Conservation (phyloP, 2,888 invertebrate genomes). For the Lycophotia porphyrea region DNA sequence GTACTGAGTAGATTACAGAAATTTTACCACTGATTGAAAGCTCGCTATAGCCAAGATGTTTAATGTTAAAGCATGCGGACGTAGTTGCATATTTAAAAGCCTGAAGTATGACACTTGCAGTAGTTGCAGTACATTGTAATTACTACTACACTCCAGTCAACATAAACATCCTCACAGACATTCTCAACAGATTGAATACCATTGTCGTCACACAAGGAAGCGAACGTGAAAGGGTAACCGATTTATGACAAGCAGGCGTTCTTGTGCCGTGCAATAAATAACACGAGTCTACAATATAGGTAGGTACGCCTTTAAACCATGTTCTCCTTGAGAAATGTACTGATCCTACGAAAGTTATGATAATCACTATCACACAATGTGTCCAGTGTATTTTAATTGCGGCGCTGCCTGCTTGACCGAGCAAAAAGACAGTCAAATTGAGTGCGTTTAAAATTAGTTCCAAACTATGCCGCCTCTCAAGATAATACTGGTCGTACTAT, state of each 20-base stretch:
- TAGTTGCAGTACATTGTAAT: constrained; percentile 2
- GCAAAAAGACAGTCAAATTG: neutral
- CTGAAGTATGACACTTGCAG: neutral
- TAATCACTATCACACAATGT: constrained; percentile 1
- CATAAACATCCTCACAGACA: constrained; percentile 22
- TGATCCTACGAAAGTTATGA: constrained; percentile 19
- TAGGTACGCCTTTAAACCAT: constrained; percentile 9
- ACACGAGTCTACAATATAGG: neutral
- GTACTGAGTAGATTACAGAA: neutral
- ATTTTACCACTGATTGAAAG: neutral
- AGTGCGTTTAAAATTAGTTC: neutral
- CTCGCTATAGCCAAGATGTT: neutral
- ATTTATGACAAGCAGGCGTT: constrained; percentile 34
- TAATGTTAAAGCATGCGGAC: neutral
- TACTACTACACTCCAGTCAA: neutral
- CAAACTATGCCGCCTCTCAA: neutral
- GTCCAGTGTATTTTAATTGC: constrained; percentile 10
- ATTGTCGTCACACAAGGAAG: constrained; percentile 40
- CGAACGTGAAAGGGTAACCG: constrained; percentile 34
- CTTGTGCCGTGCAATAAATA: constrained; percentile 35
- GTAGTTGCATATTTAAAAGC: neutral
- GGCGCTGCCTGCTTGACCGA: neutral
- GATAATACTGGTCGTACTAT: constrained; percentile 21
- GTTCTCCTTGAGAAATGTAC: constrained; percentile 47
- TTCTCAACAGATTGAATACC: constrained; percentile 21